Conservation (phyloP, 2,888 invertebrate genomes). For the Alsophila aescularia region DNA sequence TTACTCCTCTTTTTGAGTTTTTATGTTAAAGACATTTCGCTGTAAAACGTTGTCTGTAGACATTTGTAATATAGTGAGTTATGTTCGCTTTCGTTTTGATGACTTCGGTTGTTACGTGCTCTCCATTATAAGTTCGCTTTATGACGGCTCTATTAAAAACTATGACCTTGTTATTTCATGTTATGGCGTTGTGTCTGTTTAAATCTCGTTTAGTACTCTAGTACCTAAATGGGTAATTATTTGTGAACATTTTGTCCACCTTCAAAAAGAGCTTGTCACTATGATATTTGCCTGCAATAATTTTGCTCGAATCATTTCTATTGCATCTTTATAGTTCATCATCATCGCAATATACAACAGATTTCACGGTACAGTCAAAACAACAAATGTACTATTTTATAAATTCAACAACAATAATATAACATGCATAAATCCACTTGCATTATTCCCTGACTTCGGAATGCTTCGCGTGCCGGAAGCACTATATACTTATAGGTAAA, state of each 20-base stretch:
- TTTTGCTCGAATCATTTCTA: too few species aligned
- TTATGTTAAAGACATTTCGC: slow-evolving; percentile 34
- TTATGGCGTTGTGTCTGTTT: slow-evolving; percentile 1
- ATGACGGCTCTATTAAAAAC: slow-evolving; percentile 20
- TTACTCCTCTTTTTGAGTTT: slow-evolving; percentile 38
- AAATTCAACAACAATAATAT: slow-evolving; percentile 19
- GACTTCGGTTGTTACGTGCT: slow-evolving; percentile 18
- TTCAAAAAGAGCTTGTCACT: too few species aligned
- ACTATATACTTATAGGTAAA: slow-evolving; percentile 26
- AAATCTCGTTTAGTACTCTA: too few species aligned
- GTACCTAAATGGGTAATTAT: too few species aligned
- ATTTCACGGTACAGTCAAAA: not conserved
- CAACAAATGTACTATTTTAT: slow-evolving; percentile 3
- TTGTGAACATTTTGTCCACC: too few species aligned
- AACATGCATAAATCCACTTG: slow-evolving; percentile 25
- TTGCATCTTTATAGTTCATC: too few species aligned
- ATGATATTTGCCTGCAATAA: too few species aligned
- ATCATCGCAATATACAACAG: not conserved
- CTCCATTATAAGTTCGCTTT: slow-evolving; percentile 21
- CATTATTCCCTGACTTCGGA: slow-evolving; percentile 28
- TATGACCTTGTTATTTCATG: slow-evolving; percentile 17
- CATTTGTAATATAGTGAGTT: slow-evolving; percentile 31
- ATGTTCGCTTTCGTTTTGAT: slow-evolving; percentile 21
- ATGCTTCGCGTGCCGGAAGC: slow-evolving; percentile 31
- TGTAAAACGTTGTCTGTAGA: slow-evolving; percentile 33